A percentile compares a stretch with the other conserved stretches of the same genome.
These are phyloP conservation scores for Drosophila mayri DNA, from an alignment of 1,140 invertebrate species.

Conservation along the genomic window DNA sequence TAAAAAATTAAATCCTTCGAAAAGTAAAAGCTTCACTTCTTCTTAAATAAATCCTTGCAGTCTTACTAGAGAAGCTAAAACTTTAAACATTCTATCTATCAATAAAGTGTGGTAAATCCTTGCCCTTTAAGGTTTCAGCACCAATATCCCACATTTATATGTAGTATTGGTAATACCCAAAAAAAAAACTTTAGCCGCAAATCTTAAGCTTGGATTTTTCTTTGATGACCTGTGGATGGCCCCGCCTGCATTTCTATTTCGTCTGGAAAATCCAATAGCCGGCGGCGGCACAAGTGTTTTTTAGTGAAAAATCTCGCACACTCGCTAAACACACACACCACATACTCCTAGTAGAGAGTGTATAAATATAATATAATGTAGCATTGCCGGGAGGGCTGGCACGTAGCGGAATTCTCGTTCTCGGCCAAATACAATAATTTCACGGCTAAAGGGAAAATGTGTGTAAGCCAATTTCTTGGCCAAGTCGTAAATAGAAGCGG, in stretches of 20 bases:
- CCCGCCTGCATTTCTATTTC: background rate
- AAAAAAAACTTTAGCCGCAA: background rate
- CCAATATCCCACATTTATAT: background rate
- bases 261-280: slow-evolving; percentile 53
- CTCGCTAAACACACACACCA: slow-evolving; percentile 6
- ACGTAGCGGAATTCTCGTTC: slow-evolving; percentile 52
- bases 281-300: slow-evolving; percentile 57
- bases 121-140: background rate
- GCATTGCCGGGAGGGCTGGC: slow-evolving; percentile 36
- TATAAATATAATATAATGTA: slow-evolving; percentile 43
- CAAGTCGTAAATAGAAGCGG: slow-evolving; percentile 76
- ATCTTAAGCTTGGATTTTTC: slow-evolving; percentile 21
- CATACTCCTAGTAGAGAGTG: slow-evolving; percentile 15
- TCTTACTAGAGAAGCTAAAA: background rate
- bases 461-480: slow-evolving; percentile 77
- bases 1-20: background rate
- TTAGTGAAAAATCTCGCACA: slow-evolving; percentile 50
- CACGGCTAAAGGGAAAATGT: slow-evolving; percentile 76
- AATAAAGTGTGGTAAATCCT: background rate
- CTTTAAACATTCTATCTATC: slow-evolving; percentile 4
- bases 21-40: background rate
- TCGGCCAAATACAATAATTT: slow-evolving; percentile 73
- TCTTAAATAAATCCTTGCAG: background rate
- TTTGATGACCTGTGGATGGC: slow-evolving; percentile 47
- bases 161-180: background rate